Base-by-base conservation (phyloP, 2,888 invertebrate species). In the Tortrix viridana region DNA sequence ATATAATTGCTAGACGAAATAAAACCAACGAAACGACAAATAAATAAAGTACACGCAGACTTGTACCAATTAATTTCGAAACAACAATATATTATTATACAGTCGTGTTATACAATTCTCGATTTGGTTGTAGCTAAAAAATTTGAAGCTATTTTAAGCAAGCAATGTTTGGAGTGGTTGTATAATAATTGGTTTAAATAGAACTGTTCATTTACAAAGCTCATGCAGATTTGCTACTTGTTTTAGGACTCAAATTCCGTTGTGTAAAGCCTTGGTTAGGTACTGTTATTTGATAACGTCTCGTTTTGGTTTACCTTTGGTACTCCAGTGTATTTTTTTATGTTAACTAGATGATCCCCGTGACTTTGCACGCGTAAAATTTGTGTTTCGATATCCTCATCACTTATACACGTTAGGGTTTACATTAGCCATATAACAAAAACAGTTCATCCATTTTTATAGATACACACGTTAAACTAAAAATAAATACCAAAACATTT, bases 161-260 rank as follows among this genome's bases (percentile, higher is more conserved):
- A 7, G 56, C 37, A 46, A 18, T 62, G 62, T 23, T 26, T 50
- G 0, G 7, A 23, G 12, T 19, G 7, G 12, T 38, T 16, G 2
- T 14, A 5, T 4, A 38, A 46, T 44, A 5, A 2, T 43, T 44
- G 1, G 19, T 19, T n/a, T n/a, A 18, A 26, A 18, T 26, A 18
- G 22, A 18, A 19, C 16, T 18, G 69, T 70, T 71, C 67, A 71
- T 71, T 71, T 69, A 71, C 71, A 72, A 72, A 69, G 65, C 69
- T 71, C 71, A 68, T 67, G 65, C 65, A 66, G 68, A 67, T 70
- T 72, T 72, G 69, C 65, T 55, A 70, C 52, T 66, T 62, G 26
- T 65, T 67, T 69, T 68, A 62, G 56, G 62, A 55, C 50, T 46
- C 62, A 20, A 5, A 50, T 32, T 12, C 32, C 32, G 32, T 47